phyloP scores from a whole-genome alignment of 2,113 vertebrate genomes.

The Bubo scandiacus region DNA sequence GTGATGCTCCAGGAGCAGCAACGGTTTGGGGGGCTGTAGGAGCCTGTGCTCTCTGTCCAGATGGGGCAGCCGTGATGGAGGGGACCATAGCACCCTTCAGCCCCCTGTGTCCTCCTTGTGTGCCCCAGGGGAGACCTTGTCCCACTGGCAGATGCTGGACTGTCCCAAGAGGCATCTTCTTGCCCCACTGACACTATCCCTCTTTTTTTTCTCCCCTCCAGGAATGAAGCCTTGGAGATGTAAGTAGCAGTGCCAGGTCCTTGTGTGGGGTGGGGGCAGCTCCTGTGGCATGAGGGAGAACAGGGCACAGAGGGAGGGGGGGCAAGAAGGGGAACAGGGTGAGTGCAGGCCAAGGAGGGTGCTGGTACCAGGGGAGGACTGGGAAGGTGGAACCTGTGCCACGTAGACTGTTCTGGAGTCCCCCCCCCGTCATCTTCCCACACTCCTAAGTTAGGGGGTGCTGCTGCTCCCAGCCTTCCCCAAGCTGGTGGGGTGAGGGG shows the following conservation, averaged over 20 bases:
- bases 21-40: accelerated
- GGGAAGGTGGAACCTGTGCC: neutral
- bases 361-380: neutral
- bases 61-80: neutral
- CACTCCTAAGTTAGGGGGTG: neutral
- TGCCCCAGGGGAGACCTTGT: neutral
- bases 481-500: neutral
- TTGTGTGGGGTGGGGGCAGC: neutral
- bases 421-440: neutral
- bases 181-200: neutral
- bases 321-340: accelerated
- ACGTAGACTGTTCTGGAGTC: neutral
- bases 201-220: neutral
- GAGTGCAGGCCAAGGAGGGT: neutral
- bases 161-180: neutral
- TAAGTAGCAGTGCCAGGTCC: neutral
- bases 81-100: neutral
- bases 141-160: neutral
- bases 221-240: slow-evolving; percentile 53
- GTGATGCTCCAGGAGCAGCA: neutral
- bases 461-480: neutral
- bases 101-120: accelerated
- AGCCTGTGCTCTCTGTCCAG: neutral
- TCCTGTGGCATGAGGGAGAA: neutral
- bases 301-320: neutral